phyloP scores from a whole-genome alignment of 2,113 vertebrate genomes.

The Amia ocellicauda region DNA sequence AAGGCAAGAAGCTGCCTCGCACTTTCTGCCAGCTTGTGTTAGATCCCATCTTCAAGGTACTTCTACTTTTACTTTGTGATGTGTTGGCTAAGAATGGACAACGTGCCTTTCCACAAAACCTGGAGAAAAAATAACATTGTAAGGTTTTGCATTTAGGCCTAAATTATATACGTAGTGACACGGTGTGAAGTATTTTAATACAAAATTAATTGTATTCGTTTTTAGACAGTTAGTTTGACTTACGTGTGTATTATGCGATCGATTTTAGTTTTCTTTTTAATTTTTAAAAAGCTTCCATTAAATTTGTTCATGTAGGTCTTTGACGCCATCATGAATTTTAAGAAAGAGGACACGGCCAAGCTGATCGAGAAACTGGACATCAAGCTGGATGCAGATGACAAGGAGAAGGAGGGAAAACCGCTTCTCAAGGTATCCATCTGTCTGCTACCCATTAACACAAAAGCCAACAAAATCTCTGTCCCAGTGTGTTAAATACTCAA shows the following conservation, averaged over 20 bases:
- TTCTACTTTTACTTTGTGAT: not conserved
- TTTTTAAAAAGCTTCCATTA: no score
- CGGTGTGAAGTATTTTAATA: no score
- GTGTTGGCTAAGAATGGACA: no score
- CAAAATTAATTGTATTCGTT: not conserved
- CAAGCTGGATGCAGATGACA: conserved; percentile 51
- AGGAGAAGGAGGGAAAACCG: conserved; percentile 54
- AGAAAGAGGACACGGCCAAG: conserved; percentile 56
- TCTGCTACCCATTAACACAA: no score
- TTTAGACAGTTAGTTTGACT: not conserved
- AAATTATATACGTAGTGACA: not conserved
- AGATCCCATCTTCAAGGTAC: conserved; percentile 51
- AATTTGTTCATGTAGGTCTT: conserved; percentile 57
- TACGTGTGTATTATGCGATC: not conserved
- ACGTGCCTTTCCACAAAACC: no score
- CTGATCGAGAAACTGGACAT: conserved; percentile 55
- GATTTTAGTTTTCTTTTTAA: no score
- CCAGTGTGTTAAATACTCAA: no score
- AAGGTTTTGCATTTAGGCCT: no score
- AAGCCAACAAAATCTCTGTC: no score
- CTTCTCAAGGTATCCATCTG: conserved; percentile 52
- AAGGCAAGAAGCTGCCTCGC: conserved; percentile 53
- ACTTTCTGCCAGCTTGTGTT: conserved; percentile 53
- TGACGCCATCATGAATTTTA: conserved; percentile 63
- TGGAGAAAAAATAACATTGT: no score